Evolutionary conservation across 2,888 invertebrate genomes (phyloP), one percentile per base, ranked within the genome.

Genomic region (Amphimallon solstitiale): DNA sequence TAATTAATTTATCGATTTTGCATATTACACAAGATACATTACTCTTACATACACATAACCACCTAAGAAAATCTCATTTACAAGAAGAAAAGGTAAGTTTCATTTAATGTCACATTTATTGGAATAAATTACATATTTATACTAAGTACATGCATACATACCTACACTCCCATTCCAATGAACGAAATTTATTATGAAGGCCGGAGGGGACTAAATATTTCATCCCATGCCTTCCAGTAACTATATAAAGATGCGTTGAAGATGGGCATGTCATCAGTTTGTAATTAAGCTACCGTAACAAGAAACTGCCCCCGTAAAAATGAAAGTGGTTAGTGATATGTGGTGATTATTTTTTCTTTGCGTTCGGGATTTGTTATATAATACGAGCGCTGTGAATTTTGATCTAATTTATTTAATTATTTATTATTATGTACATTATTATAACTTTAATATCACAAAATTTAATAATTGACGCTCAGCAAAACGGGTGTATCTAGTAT

Each of bases 311-410:
- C 19, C 52, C 34, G 52, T 49, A 45, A 54, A 23, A n/a, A 70
- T 71, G 71, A 70, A 71, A 71, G 51, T 70, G 64, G 70, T 70
- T 61, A 46, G 60, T 61, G 34, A 61, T 37, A 14, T 35, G 46
- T 48, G 35, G 37, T 46, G 17, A 37, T 43, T 43, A 5, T 7
- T 60, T 46, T 46, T 45, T 9, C 6, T 29, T 29, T 29, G 7
- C 1, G 5, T 29, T 29, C 29, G 9, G 6, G 5, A 29, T 5
- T 29, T 29, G 29, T 29, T 29, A 2, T 29, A 29, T 29, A 29
- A 29, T 29, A n/a, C n/a, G n/a, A n/a, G n/a, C n/a, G n/a, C n/a
- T n/a, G n/a, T n/a, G n/a, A n/a, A n/a, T n/a, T n/a, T n/a, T n/a
- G n/a, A n/a, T n/a, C n/a, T n/a, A n/a, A n/a, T n/a, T n/a, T n/a